Evolutionary conservation across 2,797 vertebrate genomes (phyloP).

Genomic region (Centropyge bicolor): DNA sequence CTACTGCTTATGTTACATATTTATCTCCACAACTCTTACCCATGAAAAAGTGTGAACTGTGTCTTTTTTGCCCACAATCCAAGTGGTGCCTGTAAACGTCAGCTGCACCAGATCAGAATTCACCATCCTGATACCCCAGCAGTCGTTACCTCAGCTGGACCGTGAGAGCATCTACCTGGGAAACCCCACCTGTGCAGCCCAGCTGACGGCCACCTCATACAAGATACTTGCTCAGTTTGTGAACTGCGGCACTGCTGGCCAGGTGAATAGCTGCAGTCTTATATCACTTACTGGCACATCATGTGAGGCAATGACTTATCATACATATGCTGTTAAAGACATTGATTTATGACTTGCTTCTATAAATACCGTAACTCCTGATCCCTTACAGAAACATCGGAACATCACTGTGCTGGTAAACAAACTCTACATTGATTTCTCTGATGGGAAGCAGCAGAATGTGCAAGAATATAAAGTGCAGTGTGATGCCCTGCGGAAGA

Average conservation of each 20-base stretch:
- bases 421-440: slow-evolving; percentile 93
- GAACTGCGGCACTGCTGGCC: slow-evolving; percentile 92
- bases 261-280: slow-evolving; percentile 77
- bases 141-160: slow-evolving; percentile 91
- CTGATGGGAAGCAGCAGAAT: slow-evolving; percentile 82
- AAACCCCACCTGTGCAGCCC: slow-evolving; percentile 89
- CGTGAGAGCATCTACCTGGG: slow-evolving; percentile 93
- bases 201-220: slow-evolving; percentile 88
- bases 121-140: slow-evolving; percentile 92
- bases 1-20: not conserved
- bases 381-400: slow-evolving; percentile 89
- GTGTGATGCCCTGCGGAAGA: slow-evolving; percentile 93
- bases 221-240: slow-evolving; percentile 96
- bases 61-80: slow-evolving; percentile 4
- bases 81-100: slow-evolving; percentile 95
- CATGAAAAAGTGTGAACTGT: slow-evolving; percentile 5
- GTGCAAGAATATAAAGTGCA: slow-evolving; percentile 91
- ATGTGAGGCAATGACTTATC: not conserved
- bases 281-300: slow-evolving; percentile 4
- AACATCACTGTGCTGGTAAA: slow-evolving; percentile 94
- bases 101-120: slow-evolving; percentile 97
- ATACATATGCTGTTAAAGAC: not conserved
- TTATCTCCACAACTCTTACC: not conserved
- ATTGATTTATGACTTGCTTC: slow-evolving; percentile 1
- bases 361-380: slow-evolving; percentile 20